Evolutionary conservation across 2,888 invertebrate genomes (phyloP).

Genomic region (Therioaphis trifolii): DNA sequence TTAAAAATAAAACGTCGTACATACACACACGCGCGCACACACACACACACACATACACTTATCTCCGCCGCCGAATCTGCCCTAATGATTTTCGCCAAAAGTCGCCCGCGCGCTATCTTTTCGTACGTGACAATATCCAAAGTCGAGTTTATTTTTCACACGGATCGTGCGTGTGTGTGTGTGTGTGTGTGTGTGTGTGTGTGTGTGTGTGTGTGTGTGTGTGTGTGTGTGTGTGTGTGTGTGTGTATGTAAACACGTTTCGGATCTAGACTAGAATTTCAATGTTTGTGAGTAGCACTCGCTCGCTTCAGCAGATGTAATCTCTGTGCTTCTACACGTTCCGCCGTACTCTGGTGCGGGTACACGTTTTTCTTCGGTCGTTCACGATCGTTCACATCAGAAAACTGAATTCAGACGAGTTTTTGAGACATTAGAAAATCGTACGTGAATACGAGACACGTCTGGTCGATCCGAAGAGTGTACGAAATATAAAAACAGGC

Average conservation of each 20-base stretch:
- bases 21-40: too few species aligned
- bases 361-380: too few species aligned
- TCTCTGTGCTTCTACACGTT: neutral
- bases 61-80: conserved; percentile 12
- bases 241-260: conserved; percentile 11
- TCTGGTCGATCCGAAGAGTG: too few species aligned
- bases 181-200: neutral
- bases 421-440: too few species aligned
- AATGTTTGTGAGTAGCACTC: neutral
- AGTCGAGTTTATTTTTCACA: neutral
- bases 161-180: too few species aligned
- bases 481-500: too few species aligned
- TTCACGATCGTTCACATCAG: too few species aligned
- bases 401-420: too few species aligned
- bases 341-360: too few species aligned
- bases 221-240: neutral
- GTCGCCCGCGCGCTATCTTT: neutral
- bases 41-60: too few species aligned
- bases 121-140: conserved; percentile 15
- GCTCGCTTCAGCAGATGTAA: neutral
- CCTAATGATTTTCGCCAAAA: conserved; percentile 27
- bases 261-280: conserved; percentile 24
- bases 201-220: neutral
- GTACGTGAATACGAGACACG: too few species aligned
- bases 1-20: neutral